Evolutionary conservation across 1,140 invertebrate genomes (phyloP).

Genomic region (Rhizoglyphus robini): DNA sequence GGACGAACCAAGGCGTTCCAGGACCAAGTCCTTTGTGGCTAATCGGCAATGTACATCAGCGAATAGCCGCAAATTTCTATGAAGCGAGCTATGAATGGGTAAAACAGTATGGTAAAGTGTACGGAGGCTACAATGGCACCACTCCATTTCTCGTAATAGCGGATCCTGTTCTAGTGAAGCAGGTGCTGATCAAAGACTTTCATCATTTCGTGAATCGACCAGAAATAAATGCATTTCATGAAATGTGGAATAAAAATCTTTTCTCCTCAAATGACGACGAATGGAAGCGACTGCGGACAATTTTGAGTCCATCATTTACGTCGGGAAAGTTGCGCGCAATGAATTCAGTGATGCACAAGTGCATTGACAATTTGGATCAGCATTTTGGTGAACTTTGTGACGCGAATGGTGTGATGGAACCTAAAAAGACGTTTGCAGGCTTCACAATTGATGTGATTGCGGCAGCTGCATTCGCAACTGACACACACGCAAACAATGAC

Average conservation of each 20-base stretch:
- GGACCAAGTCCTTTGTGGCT: conserved; percentile 14
- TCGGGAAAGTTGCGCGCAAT: conserved; percentile 43
- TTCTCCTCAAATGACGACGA: conserved; percentile 30
- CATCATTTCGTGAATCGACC: conserved; percentile 12
- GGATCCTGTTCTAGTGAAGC: conserved; percentile 19
- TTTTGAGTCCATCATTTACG: conserved; percentile 44
- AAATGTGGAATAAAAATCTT: too few relatives aligned
- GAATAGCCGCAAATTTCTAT: conserved; percentile 14
- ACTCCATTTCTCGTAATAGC: conserved; percentile 17
- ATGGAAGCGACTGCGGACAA: conserved; percentile 42
- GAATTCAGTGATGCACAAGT: conserved; percentile 29
- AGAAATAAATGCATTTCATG: background rate
- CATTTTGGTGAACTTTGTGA: background rate
- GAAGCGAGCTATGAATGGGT: background rate
- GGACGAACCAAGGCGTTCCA: conserved; percentile 9
- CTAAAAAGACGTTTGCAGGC: background rate
- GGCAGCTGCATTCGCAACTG: conserved; percentile 39
- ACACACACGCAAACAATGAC: conserved; percentile 41
- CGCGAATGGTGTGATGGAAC: background rate
- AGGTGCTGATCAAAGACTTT: conserved; percentile 20
- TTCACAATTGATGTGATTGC: conserved; percentile 44
- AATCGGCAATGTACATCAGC: conserved; percentile 13
- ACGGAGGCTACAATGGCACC: background rate
- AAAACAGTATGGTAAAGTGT: background rate
- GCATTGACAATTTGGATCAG: background rate